These are phyloP conservation scores for Acipenser ruthenus DNA, from an alignment of 2,797 vertebrate genomes.

Conservation along the genomic window DNA sequence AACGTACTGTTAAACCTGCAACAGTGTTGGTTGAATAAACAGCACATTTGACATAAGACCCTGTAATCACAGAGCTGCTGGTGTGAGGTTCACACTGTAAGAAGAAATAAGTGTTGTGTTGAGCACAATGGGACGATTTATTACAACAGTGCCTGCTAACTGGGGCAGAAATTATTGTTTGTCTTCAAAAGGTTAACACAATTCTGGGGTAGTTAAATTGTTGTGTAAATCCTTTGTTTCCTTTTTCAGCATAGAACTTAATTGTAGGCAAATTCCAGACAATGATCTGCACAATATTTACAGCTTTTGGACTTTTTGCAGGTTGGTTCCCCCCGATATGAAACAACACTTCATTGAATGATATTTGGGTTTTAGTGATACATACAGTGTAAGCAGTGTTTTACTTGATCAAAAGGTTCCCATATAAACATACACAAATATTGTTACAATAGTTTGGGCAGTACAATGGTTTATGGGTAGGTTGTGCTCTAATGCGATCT, in stretches of 20 bases:
- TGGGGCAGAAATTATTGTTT: conserved; percentile 19
- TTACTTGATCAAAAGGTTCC: neutral
- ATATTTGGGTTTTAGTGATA: conserved; percentile 10
- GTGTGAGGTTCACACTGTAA: no score
- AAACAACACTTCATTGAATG: conserved; percentile 8
- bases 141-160: conserved; percentile 15
- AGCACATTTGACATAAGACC: no score
- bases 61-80: no score
- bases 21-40: no score
- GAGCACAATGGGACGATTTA: conserved; percentile 9
- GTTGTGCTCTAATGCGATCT: no score
- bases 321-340: conserved; percentile 7
- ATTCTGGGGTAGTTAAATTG: conserved; percentile 19
- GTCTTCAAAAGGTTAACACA: conserved; percentile 21
- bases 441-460: no score
- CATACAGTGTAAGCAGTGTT: conserved; percentile 3
- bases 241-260: conserved; percentile 20
- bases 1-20: no score
- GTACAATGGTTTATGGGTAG: no score
- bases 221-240: conserved; percentile 27
- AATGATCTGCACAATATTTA: conserved; percentile 22
- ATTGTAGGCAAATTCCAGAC: conserved; percentile 38
- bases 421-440: no score
- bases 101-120: no score
- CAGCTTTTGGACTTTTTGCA: conserved; percentile 25